These are phyloP conservation scores for Amblyornis subalaris DNA, from an alignment of 2,113 vertebrate genomes.

Conservation along the genomic window DNA sequence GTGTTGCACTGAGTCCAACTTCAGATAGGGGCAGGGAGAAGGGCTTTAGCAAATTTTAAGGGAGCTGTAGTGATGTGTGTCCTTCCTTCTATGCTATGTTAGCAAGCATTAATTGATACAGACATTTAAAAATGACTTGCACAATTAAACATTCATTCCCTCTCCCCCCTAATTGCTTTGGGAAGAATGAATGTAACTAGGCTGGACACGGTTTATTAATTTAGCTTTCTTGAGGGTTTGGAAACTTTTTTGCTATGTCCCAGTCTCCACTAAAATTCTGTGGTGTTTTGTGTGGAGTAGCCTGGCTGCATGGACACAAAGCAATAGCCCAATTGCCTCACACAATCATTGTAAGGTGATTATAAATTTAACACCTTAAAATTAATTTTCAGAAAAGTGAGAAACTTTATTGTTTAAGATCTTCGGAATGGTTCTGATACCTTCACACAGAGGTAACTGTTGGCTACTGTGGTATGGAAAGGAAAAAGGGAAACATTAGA, in stretches of 20 bases:
- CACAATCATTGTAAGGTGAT: neutral
- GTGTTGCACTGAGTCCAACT: neutral
- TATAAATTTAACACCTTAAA: neutral
- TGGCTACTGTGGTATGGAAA: neutral
- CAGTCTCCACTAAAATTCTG: neutral
- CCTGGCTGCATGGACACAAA: neutral
- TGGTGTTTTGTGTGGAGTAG: neutral
- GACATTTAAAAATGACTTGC: neutral
- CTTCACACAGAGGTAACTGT: neutral
- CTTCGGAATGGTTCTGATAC: neutral
- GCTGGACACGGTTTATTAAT: neutral
- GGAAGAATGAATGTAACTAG: slow-evolving; percentile 3
- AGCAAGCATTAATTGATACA: neutral
- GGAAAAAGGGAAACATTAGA: neutral
- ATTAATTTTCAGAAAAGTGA: neutral
- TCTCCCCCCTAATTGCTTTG: neutral
- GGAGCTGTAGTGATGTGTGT: neutral
- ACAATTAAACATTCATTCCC: neutral
- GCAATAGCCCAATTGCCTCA: neutral
- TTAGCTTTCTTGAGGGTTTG: neutral
- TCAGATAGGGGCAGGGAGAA: neutral
- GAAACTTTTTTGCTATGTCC: neutral
- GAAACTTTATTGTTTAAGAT: neutral
- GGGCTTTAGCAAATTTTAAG: neutral
- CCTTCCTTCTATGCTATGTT: neutral